These are phyloP conservation scores for Ectropis grisescens DNA, from an alignment of 1,140 invertebrate genomes.

Conservation along the genomic window DNA sequence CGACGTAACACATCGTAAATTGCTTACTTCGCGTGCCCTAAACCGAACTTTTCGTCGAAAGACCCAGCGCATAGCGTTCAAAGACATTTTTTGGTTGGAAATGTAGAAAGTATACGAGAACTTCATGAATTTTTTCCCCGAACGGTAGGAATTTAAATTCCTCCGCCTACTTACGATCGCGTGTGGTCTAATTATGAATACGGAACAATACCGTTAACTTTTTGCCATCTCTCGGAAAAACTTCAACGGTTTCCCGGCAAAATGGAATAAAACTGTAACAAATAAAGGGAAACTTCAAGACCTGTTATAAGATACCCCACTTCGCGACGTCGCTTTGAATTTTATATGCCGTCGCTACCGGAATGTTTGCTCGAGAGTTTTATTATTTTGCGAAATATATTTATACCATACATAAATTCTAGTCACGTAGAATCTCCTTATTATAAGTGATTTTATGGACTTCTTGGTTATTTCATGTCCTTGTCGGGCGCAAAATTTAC, in stretches of 20 bases:
- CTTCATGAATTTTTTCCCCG: constrained; percentile 51
- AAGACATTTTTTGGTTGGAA: constrained; percentile 51
- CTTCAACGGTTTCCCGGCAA: constrained; percentile 20
- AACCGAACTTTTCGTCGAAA: constrained; percentile 39
- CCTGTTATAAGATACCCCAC: constrained; percentile 33
- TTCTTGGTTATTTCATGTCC: no score
- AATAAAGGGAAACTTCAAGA: constrained; percentile 29
- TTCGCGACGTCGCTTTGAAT: constrained; percentile 26
- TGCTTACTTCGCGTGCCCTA: constrained; percentile 31
- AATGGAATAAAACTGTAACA: constrained; percentile 33
- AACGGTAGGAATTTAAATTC: constrained; percentile 54
- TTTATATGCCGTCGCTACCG: constrained; percentile 19
- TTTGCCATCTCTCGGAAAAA: constrained; percentile 19
- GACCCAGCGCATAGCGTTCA: constrained; percentile 39
- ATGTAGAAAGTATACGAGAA: constrained; percentile 38
- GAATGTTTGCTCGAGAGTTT: constrained; percentile 32
- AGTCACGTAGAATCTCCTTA: no score
- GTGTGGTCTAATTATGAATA: constrained; percentile 64
- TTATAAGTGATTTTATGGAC: no score
- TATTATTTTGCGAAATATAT: constrained; percentile 14
- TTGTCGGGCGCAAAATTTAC: no score
- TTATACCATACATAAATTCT: no score
- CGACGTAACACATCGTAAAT: constrained; percentile 57
- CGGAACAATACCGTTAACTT: constrained; percentile 21
- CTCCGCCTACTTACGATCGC: constrained; percentile 39